phyloP scores from a whole-genome alignment of 2,888 invertebrate genomes.

The Onchidella celtica region DNA sequence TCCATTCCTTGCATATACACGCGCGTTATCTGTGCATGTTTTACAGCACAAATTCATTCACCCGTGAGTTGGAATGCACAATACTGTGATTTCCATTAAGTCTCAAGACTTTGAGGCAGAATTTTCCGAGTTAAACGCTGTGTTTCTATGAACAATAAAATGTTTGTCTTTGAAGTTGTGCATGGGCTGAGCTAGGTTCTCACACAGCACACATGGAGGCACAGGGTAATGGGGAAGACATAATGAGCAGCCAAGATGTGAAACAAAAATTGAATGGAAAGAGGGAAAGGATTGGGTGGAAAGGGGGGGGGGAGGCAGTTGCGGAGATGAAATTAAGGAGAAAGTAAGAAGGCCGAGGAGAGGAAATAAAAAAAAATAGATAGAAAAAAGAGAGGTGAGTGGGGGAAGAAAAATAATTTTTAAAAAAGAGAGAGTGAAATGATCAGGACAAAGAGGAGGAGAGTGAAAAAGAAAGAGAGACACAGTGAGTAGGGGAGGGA shows the following conservation, averaged over 20 bases:
- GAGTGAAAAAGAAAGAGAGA: not conserved
- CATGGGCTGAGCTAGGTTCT: too few species aligned
- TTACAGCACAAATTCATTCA: not conserved
- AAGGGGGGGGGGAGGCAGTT: not conserved
- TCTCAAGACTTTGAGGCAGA: not conserved
- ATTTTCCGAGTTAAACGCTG: not conserved
- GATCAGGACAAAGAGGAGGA: not conserved
- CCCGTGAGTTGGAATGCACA: not conserved
- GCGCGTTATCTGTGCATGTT: not conserved
- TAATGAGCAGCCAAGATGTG: too few species aligned
- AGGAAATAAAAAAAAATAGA: not conserved
- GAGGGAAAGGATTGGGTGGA: not conserved
- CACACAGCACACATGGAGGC: too few species aligned
- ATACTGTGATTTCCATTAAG: not conserved
- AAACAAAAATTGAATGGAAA: too few species aligned
- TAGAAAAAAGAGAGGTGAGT: not conserved
- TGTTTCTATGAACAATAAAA: not conserved
- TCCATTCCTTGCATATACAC: not conserved
- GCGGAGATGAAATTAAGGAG: not conserved
- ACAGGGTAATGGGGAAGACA: too few species aligned
- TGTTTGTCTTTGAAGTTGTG: not conserved
- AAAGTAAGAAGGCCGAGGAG: not conserved
- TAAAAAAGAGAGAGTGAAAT: not conserved
- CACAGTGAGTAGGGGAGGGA: not conserved
- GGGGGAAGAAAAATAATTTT: not conserved